phyloP scores from a whole-genome alignment of 1,140 invertebrate species.

The Ladona fulva region DNA sequence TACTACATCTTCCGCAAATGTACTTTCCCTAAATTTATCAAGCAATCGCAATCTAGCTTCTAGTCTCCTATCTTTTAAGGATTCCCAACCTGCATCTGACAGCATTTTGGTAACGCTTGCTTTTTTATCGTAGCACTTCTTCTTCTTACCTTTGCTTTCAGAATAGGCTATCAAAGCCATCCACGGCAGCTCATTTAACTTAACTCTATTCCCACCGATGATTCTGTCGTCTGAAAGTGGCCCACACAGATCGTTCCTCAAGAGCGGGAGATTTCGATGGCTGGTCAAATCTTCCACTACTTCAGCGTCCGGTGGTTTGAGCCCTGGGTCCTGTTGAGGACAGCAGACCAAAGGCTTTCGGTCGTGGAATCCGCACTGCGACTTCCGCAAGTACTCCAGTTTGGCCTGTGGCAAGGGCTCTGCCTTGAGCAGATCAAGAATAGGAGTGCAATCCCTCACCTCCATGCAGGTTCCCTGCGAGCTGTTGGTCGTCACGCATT shows the following conservation, averaged over 20 bases:
- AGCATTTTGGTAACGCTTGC: no score
- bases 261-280: conserved; percentile 44
- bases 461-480: conserved; percentile 33
- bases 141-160: conserved; percentile 29
- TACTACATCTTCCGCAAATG: no score
- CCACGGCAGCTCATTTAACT: conserved; percentile 53
- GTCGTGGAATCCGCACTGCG: conserved; percentile 44
- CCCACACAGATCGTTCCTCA: conserved; percentile 38
- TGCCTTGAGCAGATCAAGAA: conserved; percentile 26
- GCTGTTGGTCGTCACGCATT: conserved; percentile 31
- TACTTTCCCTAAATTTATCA: no score
- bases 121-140: no score
- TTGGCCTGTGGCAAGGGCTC: conserved; percentile 31
- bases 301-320: not conserved
- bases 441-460: conserved; percentile 32
- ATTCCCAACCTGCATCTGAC: no score
- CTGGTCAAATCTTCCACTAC: conserved; percentile 32
- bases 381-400: conserved; percentile 32
- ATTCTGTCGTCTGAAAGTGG: conserved; percentile 37
- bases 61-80: no score
- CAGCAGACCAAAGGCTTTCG: conserved; percentile 37
- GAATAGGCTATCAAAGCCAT: conserved; percentile 51
- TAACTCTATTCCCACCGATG: conserved; percentile 45
- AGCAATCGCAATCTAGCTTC: no score
- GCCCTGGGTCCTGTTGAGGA: not conserved